Percentiles rank a stretch among this genome's conserved stretches.
These are phyloP conservation scores for Cricetomys ansorgei DNA, from an alignment of 2,113 vertebrate genomes.

Conservation along the genomic window DNA sequence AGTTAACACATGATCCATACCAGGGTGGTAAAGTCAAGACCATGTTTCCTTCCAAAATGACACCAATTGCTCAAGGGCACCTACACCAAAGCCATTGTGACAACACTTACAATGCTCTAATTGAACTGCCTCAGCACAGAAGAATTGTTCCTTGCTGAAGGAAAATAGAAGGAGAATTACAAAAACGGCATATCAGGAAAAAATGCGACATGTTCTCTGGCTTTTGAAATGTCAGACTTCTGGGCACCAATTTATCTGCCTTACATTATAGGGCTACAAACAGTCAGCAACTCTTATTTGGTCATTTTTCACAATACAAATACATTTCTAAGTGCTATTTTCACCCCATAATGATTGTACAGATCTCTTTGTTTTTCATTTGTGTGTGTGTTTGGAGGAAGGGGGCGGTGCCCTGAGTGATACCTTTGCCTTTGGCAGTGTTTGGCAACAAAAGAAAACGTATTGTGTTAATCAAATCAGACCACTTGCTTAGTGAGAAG, in stretches of 20 bases:
- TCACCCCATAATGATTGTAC: conserved; percentile 84
- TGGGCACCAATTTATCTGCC: conserved; percentile 88
- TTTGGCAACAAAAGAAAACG: conserved; percentile 76
- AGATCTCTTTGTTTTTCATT: conserved; percentile 88
- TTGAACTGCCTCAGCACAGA: conserved; percentile 85
- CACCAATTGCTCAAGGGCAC: conserved; percentile 85
- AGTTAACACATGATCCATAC: conserved; percentile 85
- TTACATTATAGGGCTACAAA: conserved; percentile 86
- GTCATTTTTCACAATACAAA: conserved; percentile 89
- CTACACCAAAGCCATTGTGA: conserved; percentile 86
- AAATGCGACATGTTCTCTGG: conserved; percentile 82
- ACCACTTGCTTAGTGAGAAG: conserved; percentile 73
- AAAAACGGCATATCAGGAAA: conserved; percentile 82
- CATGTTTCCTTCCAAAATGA: conserved; percentile 86
- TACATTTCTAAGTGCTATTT: conserved; percentile 86
- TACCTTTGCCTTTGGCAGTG: conserved; percentile 79
- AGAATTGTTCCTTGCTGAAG: conserved; percentile 84
- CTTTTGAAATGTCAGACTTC: conserved; percentile 87
- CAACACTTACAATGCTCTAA: conserved; percentile 85
- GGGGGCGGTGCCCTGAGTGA: conserved; percentile 78
- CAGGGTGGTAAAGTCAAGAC: conserved; percentile 81
- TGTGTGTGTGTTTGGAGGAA: conserved; percentile 62
- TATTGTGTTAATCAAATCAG: conserved; percentile 81
- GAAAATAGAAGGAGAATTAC: conserved; percentile 85
- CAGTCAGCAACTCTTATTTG: conserved; percentile 86